These are phyloP conservation scores for Pammene aurita DNA, from an alignment of 2,888 invertebrate species.

Conservation along the genomic window DNA sequence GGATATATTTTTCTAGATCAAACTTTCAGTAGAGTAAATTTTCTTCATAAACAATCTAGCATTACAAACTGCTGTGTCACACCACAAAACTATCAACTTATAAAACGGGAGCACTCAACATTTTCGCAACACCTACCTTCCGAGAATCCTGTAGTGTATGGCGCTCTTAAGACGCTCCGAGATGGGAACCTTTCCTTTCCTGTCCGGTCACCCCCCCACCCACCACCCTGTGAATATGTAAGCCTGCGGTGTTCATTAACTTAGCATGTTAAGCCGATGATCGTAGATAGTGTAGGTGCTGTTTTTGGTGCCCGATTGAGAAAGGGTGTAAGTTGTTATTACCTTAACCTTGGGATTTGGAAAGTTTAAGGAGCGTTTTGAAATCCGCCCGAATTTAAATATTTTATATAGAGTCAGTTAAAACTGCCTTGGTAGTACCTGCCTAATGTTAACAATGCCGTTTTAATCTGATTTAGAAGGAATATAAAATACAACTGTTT, in stretches of 20 bases:
- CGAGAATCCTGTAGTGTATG: conserved; percentile 44
- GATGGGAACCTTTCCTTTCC: conserved; percentile 47
- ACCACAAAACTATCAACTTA: conserved; percentile 24
- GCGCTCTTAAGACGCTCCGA: conserved; percentile 56
- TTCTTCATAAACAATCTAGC: neutral
- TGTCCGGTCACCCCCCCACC: conserved; percentile 45
- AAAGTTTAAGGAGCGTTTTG: neutral
- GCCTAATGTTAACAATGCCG: too few species aligned
- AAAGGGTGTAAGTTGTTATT: conserved; percentile 39
- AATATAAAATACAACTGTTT: too few species aligned
- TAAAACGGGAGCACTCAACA: conserved; percentile 27
- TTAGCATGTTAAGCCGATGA: conserved; percentile 75
- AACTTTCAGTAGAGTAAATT: neutral
- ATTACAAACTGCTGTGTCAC: conserved; percentile 2
- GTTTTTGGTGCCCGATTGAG: conserved; percentile 51
- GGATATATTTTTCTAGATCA: too few species aligned
- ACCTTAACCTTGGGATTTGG: conserved; percentile 13
- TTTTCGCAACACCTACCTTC: conserved; percentile 30
- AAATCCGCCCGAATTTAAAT: neutral
- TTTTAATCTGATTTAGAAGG: too few species aligned
- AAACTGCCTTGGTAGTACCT: too few species aligned
- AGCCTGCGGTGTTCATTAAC: conserved; percentile 73
- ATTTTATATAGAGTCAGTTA: neutral
- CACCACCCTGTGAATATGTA: conserved; percentile 58
- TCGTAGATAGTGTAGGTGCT: conserved; percentile 58